Evolutionary conservation across 1,140 invertebrate species (phyloP).

Genomic region (Pogonus chalceus): DNA sequence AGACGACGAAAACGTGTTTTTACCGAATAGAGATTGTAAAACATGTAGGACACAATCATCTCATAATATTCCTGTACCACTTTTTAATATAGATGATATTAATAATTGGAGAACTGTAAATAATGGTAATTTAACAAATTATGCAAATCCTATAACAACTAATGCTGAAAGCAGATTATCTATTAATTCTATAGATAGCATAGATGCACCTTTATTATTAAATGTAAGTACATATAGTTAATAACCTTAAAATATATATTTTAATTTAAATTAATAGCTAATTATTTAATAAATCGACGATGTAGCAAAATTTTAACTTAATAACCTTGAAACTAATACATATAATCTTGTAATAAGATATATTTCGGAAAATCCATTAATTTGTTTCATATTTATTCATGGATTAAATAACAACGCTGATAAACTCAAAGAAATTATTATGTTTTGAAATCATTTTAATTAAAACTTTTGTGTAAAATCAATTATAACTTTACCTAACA

Average conservation of each 20-base stretch:
- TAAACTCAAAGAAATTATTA: no score
- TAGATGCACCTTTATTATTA: background rate
- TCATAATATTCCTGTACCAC: background rate
- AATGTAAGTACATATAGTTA: background rate
- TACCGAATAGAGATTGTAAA: constrained; percentile 1
- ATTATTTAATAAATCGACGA: no score
- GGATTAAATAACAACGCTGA: no score
- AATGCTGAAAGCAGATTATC: constrained; percentile 2
- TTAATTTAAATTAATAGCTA: no score
- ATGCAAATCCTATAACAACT: background rate
- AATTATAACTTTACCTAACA: no score
- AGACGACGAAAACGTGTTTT: constrained; percentile 11
- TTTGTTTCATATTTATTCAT: no score
- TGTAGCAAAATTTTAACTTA: no score
- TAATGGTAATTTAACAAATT: background rate
- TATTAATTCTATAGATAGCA: background rate
- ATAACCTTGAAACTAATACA: no score
- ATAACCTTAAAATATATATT: background rate
- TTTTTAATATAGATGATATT: constrained; percentile 7
- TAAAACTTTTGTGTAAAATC: no score
- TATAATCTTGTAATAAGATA: no score
- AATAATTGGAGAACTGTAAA: background rate
- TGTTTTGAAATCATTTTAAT: no score
- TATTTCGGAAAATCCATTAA: no score
- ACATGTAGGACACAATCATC: background rate